These are phyloP conservation scores for Xyrichtys novacula DNA, from an alignment of 2,797 vertebrate genomes.

Conservation along the genomic window DNA sequence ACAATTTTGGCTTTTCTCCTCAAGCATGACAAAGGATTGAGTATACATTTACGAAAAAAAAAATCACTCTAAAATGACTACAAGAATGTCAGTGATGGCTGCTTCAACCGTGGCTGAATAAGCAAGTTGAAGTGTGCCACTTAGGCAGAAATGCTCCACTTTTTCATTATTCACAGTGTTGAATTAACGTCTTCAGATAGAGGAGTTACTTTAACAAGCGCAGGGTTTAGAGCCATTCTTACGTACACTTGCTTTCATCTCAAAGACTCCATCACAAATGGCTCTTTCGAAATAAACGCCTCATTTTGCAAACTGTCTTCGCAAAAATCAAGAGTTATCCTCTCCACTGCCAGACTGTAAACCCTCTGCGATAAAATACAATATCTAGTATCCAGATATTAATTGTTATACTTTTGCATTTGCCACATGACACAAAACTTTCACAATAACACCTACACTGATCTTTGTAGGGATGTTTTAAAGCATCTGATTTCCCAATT, in stretches of 20 bases:
- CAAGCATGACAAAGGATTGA: conserved; percentile 36
- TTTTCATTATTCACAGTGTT: conserved; percentile 24
- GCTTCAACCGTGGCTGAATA: conserved; percentile 9
- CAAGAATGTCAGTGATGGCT: conserved; percentile 29
- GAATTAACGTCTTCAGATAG: conserved; percentile 2
- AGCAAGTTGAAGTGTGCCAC: conserved; percentile 5
- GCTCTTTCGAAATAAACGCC: neutral
- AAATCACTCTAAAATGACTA: conserved; percentile 37
- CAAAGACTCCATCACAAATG: neutral
- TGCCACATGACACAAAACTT: too few species aligned
- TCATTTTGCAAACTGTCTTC: neutral
- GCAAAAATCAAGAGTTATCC: neutral
- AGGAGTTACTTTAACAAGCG: conserved; percentile 20
- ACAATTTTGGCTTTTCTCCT: conserved; percentile 45
- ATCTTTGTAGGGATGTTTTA: too few species aligned
- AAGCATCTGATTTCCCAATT: too few species aligned
- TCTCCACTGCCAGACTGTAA: neutral
- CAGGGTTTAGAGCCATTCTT: neutral
- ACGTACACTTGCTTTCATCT: conserved; percentile 7
- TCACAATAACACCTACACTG: too few species aligned
- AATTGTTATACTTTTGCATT: too few species aligned
- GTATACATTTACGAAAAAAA: conserved; percentile 48
- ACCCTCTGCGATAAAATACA: neutral
- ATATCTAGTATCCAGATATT: too few species aligned
- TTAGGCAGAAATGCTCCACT: conserved; percentile 16